Conservation (phyloP, 1,140 invertebrate species). For the Tetramorium alpestre region DNA sequence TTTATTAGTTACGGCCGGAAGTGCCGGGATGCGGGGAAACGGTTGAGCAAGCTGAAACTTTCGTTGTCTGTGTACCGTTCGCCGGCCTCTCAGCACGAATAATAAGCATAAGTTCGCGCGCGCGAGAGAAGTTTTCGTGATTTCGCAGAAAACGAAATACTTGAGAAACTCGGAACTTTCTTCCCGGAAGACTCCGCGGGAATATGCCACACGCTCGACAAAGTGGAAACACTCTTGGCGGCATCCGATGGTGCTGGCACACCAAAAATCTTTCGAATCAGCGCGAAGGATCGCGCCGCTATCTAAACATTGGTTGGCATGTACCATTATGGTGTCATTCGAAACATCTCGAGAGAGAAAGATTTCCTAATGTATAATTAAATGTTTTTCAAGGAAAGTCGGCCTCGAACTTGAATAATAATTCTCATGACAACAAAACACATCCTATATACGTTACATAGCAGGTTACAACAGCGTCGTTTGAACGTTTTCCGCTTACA, state of each 20-base stretch:
- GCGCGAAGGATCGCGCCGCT: background rate
- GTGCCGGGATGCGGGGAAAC: background rate
- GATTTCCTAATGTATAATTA: background rate
- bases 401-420: background rate
- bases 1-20: conserved; percentile 16
- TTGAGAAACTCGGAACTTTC: conserved; percentile 52
- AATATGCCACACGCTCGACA: conserved; percentile 32
- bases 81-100: conserved; percentile 27
- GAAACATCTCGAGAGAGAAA: no score
- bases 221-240: conserved; percentile 6
- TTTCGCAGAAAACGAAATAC: conserved; percentile 43
- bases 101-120: conserved; percentile 14
- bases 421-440: background rate
- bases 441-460: background rate
- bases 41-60: background rate
- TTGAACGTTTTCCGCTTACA: conserved; percentile 9
- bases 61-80: background rate
- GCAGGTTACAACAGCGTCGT: background rate
- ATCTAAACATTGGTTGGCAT: background rate
- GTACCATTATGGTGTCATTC: background rate
- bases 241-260: background rate
- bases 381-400: background rate
- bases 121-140: conserved; percentile 28
- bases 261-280: background rate
- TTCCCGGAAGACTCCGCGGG: background rate